These are phyloP conservation scores for Hoplias malabaricus DNA, from an alignment of 2,113 vertebrate genomes.

Conservation along the genomic window DNA sequence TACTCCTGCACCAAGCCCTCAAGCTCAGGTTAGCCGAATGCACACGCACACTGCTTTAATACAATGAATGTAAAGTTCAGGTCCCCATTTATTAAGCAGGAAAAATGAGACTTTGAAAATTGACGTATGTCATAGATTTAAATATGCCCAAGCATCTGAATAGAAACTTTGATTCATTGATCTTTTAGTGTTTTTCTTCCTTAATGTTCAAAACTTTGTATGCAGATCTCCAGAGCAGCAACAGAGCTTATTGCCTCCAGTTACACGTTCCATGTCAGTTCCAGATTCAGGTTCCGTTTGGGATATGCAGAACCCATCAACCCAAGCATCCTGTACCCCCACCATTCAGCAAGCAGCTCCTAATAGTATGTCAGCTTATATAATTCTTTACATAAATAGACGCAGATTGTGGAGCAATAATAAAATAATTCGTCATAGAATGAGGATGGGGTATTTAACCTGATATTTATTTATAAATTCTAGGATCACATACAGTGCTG, in stretches of 20 bases:
- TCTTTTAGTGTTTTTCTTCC: neutral
- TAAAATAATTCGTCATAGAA: neutral
- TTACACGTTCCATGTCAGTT: conserved; percentile 89
- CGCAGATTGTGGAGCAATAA: neutral
- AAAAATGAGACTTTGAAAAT: no score
- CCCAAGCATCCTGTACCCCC: conserved; percentile 83
- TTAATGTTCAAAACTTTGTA: neutral
- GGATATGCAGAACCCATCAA: conserved; percentile 89
- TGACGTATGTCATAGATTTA: no score
- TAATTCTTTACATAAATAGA: neutral
- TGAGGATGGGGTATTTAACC: no score
- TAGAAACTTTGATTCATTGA: neutral
- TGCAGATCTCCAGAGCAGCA: conserved; percentile 86
- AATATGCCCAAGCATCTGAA: no score
- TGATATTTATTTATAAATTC: no score
- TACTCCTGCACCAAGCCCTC: conserved; percentile 90
- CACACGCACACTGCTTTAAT: no score
- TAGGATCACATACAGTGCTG: neutral
- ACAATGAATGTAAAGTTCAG: no score
- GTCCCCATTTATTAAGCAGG: no score
- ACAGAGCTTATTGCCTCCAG: conserved; percentile 81
- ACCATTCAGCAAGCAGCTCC: conserved; percentile 66
- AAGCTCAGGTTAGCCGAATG: conserved; percentile 83
- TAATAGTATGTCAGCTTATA: conserved; percentile 61
- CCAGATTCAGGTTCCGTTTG: conserved; percentile 93